Base-by-base conservation (phyloP, 2,888 invertebrate genomes). In the Apodemia zela region DNA sequence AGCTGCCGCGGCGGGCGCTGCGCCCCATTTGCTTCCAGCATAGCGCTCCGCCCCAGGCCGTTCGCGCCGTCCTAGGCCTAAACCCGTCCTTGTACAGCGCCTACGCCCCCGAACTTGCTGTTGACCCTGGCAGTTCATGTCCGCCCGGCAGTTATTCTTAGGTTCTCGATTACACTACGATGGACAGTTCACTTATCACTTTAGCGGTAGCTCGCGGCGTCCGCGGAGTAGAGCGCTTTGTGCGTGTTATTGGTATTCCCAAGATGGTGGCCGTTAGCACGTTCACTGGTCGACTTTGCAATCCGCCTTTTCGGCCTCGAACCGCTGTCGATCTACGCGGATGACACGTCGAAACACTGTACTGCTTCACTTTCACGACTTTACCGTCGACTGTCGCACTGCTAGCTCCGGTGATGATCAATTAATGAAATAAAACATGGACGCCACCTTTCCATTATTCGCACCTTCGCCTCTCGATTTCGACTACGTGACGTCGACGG, bases 1-100 rank as follows among this genome's bases (percentile, higher is more conserved):
- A 69, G 95, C 94, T 73, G 94, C 94, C 58, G 97, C 96, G 65
- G 95, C 94, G 61, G 97, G 97, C 63, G 97, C 95, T 73, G 96
- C 96, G 77, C 95, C 96, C 92, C 96, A 97, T 84, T 96, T 96
- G 80, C 96, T 95, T 78, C 94, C 96, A 70, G 96, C 96, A 82
- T 85, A 88, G 69, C 89, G 86, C 74, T 87, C 88, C 63, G 81
- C 80, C 54, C 86, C 75, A 33, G 71, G 70, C 65, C 80, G 75
- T 57, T 71, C 74, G 49, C 73, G 68, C 65, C 76, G 68, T 63
- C 73, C 75, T 63, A 75, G 72, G 64, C 75, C 69, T 69, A 78
- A 70, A 49, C 77, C 77, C 63, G 74, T 76, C 33, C 84, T 77
- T n/a, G 73, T 71, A 63, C 67, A 71, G 63, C 85, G 81, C 63